These are phyloP conservation scores for Cherax destructor DNA, from an alignment of 1,140 invertebrate species.

Conservation along the genomic window DNA sequence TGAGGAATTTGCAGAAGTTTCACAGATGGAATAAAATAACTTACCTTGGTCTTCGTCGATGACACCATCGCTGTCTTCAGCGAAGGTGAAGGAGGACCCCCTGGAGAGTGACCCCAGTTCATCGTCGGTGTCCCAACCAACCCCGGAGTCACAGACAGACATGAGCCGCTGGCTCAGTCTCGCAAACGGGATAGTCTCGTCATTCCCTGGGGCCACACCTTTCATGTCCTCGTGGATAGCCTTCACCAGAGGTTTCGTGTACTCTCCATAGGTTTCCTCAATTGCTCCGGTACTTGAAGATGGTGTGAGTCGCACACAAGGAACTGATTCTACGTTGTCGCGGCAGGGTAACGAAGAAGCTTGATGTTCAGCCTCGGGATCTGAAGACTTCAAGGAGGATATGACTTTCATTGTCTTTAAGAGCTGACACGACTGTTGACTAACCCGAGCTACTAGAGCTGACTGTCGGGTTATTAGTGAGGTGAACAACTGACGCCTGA, in stretches of 20 bases:
- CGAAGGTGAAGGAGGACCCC: conserved; percentile 2
- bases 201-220: background rate
- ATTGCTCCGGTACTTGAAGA: background rate
- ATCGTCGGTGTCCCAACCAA: conserved; percentile 41
- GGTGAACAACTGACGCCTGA: conserved; percentile 52
- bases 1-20: too few species aligned
- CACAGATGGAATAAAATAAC: background rate
- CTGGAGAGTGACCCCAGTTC: background rate
- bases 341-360: background rate
- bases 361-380: background rate
- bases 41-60: conserved; percentile 34
- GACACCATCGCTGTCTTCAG: conserved; percentile 38
- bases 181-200: background rate
- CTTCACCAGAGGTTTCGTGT: background rate
- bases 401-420: conserved; percentile 2
- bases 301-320: background rate
- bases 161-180: background rate
- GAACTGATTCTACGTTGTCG: background rate
- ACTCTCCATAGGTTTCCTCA: background rate
- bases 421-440: conserved; percentile 12
- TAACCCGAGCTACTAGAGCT: conserved; percentile 41
- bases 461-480: conserved; percentile 55
- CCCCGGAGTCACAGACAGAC: conserved; percentile 47
- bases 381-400: background rate
- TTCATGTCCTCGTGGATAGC: background rate